A percentile compares a stretch with the other conserved stretches of the same genome.
Evolutionary conservation across 2,888 invertebrate genomes (phyloP).

Genomic region (Mythimna impura): DNA sequence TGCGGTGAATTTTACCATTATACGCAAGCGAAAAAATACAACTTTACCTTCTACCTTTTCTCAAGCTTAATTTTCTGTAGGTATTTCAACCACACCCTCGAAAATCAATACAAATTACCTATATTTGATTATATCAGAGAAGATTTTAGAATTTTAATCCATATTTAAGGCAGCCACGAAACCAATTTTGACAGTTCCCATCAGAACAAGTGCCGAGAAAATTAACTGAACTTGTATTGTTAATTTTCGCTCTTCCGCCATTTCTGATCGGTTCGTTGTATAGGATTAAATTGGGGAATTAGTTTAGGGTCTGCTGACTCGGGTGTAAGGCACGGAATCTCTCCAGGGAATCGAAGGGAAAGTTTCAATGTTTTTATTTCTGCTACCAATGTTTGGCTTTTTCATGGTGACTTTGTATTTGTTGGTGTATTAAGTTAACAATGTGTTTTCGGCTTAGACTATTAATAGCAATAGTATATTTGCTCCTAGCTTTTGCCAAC

Average conservation of each 20-base stretch:
- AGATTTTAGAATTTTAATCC: slow-evolving; percentile 7
- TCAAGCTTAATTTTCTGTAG: neutral
- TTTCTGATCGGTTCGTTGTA: slow-evolving; percentile 65
- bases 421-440: neutral
- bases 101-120: slow-evolving; percentile 27
- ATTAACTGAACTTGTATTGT: slow-evolving; percentile 30
- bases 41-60: neutral
- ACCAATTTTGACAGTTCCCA: slow-evolving; percentile 5
- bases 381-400: slow-evolving; percentile 18
- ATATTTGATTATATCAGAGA: slow-evolving; percentile 6
- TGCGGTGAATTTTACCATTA: neutral
- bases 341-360: slow-evolving; percentile 57
- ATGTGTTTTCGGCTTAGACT: neutral
- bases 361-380: slow-evolving; percentile 45
- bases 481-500: too few species aligned
- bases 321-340: slow-evolving; percentile 65
- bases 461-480: too few species aligned
- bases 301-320: slow-evolving; percentile 66
- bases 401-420: slow-evolving; percentile 19
- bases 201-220: slow-evolving; percentile 50
- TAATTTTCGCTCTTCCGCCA: slow-evolving; percentile 58
- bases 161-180: neutral
- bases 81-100: neutral
- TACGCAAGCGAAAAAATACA: neutral
- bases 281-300: slow-evolving; percentile 70